Base-by-base conservation (phyloP, 2,888 invertebrate genomes). In the Stegana nigrithorax region DNA sequence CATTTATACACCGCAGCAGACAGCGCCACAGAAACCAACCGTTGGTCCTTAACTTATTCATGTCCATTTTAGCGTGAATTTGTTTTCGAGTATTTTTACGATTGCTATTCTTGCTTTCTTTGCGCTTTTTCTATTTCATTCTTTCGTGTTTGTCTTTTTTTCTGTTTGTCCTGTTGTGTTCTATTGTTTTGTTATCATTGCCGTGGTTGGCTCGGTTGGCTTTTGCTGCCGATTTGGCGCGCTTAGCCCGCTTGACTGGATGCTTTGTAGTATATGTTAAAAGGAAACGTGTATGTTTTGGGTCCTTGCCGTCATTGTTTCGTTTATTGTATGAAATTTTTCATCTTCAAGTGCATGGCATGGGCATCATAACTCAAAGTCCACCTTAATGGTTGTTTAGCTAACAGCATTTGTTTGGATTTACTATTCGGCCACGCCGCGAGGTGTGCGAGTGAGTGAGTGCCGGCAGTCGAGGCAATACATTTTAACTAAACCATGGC, bases 11-110 rank as follows among this genome's bases (percentile, higher is more conserved):
- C 23, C 21, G 19, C 32, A 53, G 23, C 29, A 53, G 2, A 32
- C 17, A 51, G 10, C 7, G 10, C 10, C 14, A 26, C 17, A 45
- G 19, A 14, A 2, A 45, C 36, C 4, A 45, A n/a, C 50, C 26
- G 50, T 8, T 5, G 23, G 5, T 50, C 65, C 64, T 67, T 71
- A 75, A 75, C 73, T 69, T 75, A 77, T 77, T 75, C 75, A 74
- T 74, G 70, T 73, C 64, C 73, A 73, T 69, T 76, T 76, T 73
- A 67, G 72, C 69, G 73, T 73, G 67, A 75, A 70, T 70, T 70
- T 68, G 60, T 69, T 69, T 70, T 72, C 51, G 55, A 66, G 68
- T 59, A 64, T 61, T 53, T 53, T 32, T 53, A 32, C 29, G 26
- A 21, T 45, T 50, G n/a, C 25, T 17, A 19, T 29, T 17, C 23